phyloP scores from a whole-genome alignment of 2,888 invertebrate genomes.

The Carcina quercana region DNA sequence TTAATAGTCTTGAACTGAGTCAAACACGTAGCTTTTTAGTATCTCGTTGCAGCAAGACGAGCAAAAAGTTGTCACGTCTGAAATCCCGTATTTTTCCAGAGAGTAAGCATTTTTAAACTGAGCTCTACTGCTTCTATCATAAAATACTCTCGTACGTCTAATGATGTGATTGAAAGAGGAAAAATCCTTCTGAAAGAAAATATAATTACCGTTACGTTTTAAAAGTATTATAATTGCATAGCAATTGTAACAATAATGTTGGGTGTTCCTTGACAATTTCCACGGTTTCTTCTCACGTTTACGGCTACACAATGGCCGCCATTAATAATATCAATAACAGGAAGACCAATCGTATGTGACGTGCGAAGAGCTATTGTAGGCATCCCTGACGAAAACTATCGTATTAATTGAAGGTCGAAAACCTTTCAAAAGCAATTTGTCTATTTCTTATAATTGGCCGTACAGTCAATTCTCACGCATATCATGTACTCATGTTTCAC shows the following conservation, averaged over 20 bases:
- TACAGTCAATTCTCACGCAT: slow-evolving; percentile 33
- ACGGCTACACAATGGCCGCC: slow-evolving; percentile 20
- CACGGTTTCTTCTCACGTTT: slow-evolving; percentile 23
- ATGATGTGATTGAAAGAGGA: too few species aligned
- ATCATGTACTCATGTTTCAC: slow-evolving; percentile 31
- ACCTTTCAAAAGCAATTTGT: slow-evolving; percentile 44
- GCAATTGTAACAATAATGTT: too few species aligned
- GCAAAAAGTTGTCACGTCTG: slow-evolving; percentile 23
- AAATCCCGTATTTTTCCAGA: slow-evolving; percentile 23
- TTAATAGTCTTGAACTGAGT: slow-evolving; percentile 36
- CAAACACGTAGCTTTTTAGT: slow-evolving; percentile 23
- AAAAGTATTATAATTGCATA: too few species aligned
- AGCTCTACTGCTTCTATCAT: too few species aligned
- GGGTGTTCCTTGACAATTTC: too few species aligned
- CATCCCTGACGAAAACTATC: slow-evolving; percentile 17
- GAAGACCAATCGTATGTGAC: slow-evolving; percentile 24
- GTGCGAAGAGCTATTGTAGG: slow-evolving; percentile 23
- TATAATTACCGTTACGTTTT: too few species aligned
- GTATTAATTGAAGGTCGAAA: slow-evolving; percentile 35
- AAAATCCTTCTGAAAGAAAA: too few species aligned
- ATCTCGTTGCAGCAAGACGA: slow-evolving; percentile 12
- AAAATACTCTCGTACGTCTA: slow-evolving; percentile 11
- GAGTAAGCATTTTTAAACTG: too few species aligned
- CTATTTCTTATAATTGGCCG: slow-evolving; percentile 38
- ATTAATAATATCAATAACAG: slow-evolving; percentile 26